Evolutionary conservation across 2,888 invertebrate species (phyloP), one percentile per base, ranked within the genome.

Genomic region (Notodonta dromedarius): DNA sequence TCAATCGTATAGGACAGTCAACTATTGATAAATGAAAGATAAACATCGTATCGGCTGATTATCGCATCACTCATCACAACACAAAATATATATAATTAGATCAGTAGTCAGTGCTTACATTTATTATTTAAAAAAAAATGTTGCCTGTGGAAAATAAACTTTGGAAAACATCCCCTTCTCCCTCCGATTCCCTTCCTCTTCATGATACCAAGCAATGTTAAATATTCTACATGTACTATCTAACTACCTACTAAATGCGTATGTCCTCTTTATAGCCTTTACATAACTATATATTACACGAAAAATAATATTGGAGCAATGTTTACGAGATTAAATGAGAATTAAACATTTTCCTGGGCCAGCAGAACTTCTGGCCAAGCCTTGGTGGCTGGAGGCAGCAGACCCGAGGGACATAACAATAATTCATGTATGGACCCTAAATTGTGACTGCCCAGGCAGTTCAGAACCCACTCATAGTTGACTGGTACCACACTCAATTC

Each of bases 401-500:
- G 62, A 0, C 89, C 70, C 0, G 82, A 69, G 0, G 93, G 90
- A 57, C 91, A 93, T 40, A 94, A 77, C 48, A 94, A 74, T 48
- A 87, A 76, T 14, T 88, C 87, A 48, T 80, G 80, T 8, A 93
- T 75, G 0, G 89, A 85, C 12, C 69, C 60, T 24, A 93, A 73
- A 0, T 81, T 68, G 74, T 93, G 92, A 56, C 77, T 76, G 8
- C 94, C 93, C 16, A 94, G 80, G 66, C 90, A 89, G 73, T 93
- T 91, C n/a, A 93, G 77, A n/a, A 83, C 90, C 94, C 94, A 94
- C 66, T 93, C 93, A 75, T 83, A 88, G 77, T 93, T 91, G 50
- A 94, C 88, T 4, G 94, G 93, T 51, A 94, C 92, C 16, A 93
- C 81, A 57, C 74, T 74, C 53, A 85, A 73, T 59, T 89, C 79